Conservation (phyloP, 2,113 vertebrate species). For the Nicator chloris region DNA sequence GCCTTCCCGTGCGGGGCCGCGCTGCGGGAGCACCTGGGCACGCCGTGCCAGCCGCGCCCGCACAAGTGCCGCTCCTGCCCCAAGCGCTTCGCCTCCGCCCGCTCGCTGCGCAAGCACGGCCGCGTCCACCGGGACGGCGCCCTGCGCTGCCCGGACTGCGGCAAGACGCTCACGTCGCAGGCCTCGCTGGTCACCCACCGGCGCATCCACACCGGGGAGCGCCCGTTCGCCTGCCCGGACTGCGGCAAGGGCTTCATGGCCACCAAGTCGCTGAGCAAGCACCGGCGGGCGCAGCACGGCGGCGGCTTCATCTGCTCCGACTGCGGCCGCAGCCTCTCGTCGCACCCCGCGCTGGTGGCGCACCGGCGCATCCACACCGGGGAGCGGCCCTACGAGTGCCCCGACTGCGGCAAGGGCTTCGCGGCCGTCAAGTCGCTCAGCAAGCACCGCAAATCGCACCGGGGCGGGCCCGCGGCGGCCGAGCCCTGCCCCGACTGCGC, state of each 20-base stretch:
- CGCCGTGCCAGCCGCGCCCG: not conserved
- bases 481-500: no score
- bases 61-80: not conserved
- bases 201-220: not conserved
- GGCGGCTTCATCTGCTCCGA: not conserved
- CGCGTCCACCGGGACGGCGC: not conserved
- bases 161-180: not conserved
- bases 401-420: not conserved
- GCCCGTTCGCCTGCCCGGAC: not conserved
- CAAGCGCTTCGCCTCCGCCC: not conserved
- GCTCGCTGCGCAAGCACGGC: not conserved
- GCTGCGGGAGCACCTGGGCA: not conserved
- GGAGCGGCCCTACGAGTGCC: not conserved
- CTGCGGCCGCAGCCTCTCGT: not conserved
- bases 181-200: not conserved
- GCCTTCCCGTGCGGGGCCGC: not conserved
- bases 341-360: not conserved
- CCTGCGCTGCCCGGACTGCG: not conserved
- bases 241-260: not conserved
- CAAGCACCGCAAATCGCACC: not conserved
- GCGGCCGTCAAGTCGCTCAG: not conserved
- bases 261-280: not conserved
- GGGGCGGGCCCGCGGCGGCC: not conserved
- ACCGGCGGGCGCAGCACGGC: not conserved
- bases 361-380: not conserved